phyloP scores from a whole-genome alignment of 2,113 vertebrate species.

The Lagopus leucura region DNA sequence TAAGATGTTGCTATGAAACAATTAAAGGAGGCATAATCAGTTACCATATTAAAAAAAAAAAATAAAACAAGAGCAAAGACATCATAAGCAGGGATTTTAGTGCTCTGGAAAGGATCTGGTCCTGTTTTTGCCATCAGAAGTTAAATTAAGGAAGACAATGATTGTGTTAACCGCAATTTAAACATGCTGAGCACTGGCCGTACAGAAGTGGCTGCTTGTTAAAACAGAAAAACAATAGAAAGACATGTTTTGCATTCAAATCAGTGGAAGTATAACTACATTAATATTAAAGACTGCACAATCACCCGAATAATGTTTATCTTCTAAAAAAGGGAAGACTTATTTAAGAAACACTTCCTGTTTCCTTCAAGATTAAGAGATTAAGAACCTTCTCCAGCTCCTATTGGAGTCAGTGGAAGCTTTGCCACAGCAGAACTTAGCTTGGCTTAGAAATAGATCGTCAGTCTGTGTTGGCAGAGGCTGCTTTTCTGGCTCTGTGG shows the following conservation, averaged over 20 bases:
- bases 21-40: not conserved
- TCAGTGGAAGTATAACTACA: constrained; percentile 31
- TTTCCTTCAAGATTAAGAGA: not conserved
- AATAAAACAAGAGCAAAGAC: not conserved
- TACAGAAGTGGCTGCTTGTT: constrained; percentile 12
- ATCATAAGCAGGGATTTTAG: not conserved
- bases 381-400: not conserved
- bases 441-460: not conserved
- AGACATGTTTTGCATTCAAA: constrained; percentile 56
- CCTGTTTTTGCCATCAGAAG: constrained; percentile 47
- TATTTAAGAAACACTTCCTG: constrained; percentile 34
- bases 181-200: constrained; percentile 38
- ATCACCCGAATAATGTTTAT: constrained; percentile 27
- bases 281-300: constrained; percentile 38
- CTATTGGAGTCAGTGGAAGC: not conserved
- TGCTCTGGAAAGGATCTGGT: constrained; percentile 25
- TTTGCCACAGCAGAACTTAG: not conserved
- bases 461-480: not conserved
- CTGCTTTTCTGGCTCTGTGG: not conserved
- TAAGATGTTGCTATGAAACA: not conserved
- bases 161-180: constrained; percentile 47
- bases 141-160: constrained; percentile 38
- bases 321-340: not conserved
- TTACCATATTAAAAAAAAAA: constrained; percentile 18
- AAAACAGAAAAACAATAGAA: constrained; percentile 34